Conservation (phyloP, 2,113 vertebrate species). For the Myiozetetes cayanensis region DNA sequence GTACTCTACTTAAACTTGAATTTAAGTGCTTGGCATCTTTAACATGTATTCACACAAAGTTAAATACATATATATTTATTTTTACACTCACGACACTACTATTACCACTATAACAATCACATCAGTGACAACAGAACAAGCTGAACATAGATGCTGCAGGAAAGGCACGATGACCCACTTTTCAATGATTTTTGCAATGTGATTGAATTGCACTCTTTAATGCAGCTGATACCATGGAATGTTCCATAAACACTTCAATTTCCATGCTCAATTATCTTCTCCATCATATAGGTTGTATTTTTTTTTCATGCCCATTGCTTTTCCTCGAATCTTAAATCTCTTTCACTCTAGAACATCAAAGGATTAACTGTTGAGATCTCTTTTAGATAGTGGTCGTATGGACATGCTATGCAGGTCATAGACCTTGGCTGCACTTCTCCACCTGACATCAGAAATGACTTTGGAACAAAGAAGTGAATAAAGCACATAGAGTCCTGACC, state of each 20-base stretch:
- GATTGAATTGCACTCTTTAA: not conserved
- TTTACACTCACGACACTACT: not conserved
- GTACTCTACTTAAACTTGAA: not conserved
- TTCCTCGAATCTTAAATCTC: slow-evolving; percentile 65
- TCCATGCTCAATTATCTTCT: slow-evolving; percentile 36
- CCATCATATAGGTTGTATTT: slow-evolving; percentile 36
- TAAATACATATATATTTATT: not conserved
- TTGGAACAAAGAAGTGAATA: not conserved
- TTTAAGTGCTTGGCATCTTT: not conserved
- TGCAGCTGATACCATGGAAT: not conserved
- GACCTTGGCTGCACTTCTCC: not conserved
- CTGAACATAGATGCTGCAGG: not conserved
- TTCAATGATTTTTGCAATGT: not conserved
- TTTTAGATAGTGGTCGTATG: not conserved
- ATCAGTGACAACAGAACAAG: not conserved
- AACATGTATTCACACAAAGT: not conserved
- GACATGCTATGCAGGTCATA: not conserved
- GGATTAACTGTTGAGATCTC: not conserved
- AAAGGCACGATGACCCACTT: not conserved
- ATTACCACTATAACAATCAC: not conserved
- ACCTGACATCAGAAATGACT: not conserved
- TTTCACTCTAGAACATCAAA: slow-evolving; percentile 63
- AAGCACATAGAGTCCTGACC: not conserved
- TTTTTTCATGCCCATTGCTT: slow-evolving; percentile 57
- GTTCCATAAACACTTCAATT: slow-evolving; percentile 24